These are phyloP conservation scores for Drosophila sucinea DNA, from an alignment of 1,140 invertebrate genomes.

Conservation along the genomic window DNA sequence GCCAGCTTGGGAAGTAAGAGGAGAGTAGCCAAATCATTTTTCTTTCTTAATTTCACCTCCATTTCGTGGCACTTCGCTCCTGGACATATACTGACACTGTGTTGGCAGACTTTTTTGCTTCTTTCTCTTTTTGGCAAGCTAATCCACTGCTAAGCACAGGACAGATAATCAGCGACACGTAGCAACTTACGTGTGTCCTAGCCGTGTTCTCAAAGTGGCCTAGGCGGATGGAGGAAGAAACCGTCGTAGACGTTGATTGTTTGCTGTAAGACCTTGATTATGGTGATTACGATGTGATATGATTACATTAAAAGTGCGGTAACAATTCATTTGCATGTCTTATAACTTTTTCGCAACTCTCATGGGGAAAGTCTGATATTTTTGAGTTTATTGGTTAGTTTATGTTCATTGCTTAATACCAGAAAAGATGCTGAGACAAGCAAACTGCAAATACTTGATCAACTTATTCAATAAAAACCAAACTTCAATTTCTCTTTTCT, in stretches of 20 bases:
- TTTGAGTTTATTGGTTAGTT: not conserved
- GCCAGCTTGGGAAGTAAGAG: too few species aligned
- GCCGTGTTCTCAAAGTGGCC: slow-evolving; percentile 19
- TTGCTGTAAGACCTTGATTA: slow-evolving; percentile 36
- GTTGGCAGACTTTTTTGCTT: slow-evolving; percentile 21
- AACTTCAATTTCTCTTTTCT: slow-evolving; percentile 56
- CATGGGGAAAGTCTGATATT: not conserved
- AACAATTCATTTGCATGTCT: not conserved
- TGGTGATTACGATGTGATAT: slow-evolving; percentile 31
- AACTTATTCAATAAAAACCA: slow-evolving; percentile 65
- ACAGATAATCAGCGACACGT: slow-evolving; percentile 73
- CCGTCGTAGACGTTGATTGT: slow-evolving; percentile 31
- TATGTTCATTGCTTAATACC: not conserved
- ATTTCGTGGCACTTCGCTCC: not conserved
- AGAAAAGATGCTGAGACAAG: not conserved
- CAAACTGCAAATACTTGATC: slow-evolving; percentile 33
- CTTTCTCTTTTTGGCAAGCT: slow-evolving; percentile 62
- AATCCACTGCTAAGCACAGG: slow-evolving; percentile 70
- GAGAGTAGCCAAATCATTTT: not conserved
- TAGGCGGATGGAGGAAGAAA: not conserved
- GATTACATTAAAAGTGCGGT: slow-evolving; percentile 25
- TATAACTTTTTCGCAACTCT: too few species aligned
- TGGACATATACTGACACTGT: not conserved
- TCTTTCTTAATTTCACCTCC: not conserved
- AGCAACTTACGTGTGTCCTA: slow-evolving; percentile 58